phyloP scores from a whole-genome alignment of 2,113 vertebrate species.

The Syrrhaptes paradoxus region DNA sequence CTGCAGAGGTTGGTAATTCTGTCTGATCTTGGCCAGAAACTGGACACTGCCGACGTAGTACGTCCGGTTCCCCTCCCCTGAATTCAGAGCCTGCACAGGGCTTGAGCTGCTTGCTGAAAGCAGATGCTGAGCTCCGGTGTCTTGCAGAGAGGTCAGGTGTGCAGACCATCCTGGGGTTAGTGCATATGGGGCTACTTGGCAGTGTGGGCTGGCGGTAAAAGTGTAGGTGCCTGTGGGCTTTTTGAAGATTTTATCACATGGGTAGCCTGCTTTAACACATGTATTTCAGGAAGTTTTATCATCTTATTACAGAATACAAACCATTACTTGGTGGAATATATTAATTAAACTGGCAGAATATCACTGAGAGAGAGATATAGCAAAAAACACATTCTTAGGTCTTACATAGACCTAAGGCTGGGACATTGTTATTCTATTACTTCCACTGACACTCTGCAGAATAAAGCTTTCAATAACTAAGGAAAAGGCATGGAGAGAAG shows the following conservation, averaged over 20 bases:
- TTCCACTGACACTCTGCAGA: neutral
- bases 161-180: neutral
- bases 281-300: neutral
- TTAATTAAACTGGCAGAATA: neutral
- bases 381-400: neutral
- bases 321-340: neutral
- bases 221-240: neutral
- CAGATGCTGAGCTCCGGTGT: neutral
- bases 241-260: neutral
- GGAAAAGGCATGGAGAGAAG: neutral
- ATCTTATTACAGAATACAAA: neutral
- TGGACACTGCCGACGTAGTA: accelerated
- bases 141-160: neutral
- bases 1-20: neutral
- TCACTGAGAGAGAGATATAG: neutral
- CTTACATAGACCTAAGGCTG: neutral
- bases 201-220: neutral
- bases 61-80: neutral
- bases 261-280: neutral
- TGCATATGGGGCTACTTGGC: neutral
- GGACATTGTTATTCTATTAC: neutral
- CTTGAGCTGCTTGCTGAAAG: neutral
- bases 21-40: neutral
- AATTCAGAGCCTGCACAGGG: neutral
- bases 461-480: neutral